Evolutionary conservation across 2,113 vertebrate genomes (phyloP), one percentile per base, ranked within the genome.

Genomic region (Leucoraja erinaceus): DNA sequence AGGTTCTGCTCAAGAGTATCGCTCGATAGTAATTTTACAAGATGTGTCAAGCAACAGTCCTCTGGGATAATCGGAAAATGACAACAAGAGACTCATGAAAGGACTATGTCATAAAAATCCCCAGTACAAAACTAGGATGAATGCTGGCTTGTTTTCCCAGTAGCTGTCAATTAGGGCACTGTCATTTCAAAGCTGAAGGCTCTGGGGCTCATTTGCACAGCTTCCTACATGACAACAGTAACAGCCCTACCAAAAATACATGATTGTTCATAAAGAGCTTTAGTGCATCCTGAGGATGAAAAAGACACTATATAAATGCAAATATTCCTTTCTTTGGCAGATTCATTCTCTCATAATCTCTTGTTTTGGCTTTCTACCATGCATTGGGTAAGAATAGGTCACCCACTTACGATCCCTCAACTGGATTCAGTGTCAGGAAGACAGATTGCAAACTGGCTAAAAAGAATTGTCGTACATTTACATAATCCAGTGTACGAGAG

Each of bases 141-240:
- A 59, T 84, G 81, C 81, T 84, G 81, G 81, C 81, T 84, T 59
- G 81, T 59, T 84, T 84, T 84, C 81, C n/a, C 28, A 61, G 81
- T 14, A 84, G 54, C 81, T 84, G 54, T 61, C 81, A 84, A 84
- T 84, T 84, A 84, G 56, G 59, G 56, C 81, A 84, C 54, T 12
- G 54, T 68, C 66, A 68, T 68, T 68, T 68, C 66, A 68, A 68
- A 10, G 11, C 66, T 68, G 66, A 68, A 68, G 66, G 66, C 10
- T 68, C 66, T 68, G 7, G 66, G 66, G 66, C 66, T 68, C 66
- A 68, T 68, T 68, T 68, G 66, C 66, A 68, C 54, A 84, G 2
- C 81, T 84, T 84, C 81, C 81, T 84, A n/a, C 81, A 84, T 84
- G 59, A 59, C 0, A 61, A 84, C 25, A 68, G 66, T 68, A 68